A percentile compares a stretch with the other conserved stretches of the same genome.
Evolutionary conservation across 2,797 vertebrate species (phyloP).

Genomic region (Manis javanica): DNA sequence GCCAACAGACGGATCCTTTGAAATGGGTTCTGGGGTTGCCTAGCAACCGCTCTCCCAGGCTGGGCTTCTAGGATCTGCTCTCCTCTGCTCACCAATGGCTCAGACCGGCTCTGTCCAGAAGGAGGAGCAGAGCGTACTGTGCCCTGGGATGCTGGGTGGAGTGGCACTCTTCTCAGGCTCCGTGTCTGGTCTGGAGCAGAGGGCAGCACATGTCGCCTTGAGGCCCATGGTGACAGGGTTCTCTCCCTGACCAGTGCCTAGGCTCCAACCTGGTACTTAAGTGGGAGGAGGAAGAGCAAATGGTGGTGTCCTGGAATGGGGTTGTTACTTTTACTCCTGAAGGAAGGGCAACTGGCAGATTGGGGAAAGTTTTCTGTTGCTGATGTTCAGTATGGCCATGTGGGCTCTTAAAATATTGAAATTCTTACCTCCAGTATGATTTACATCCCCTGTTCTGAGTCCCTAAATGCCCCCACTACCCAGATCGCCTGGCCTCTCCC

Average conservation of each 20-base stretch:
- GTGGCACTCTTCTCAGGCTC: accelerated
- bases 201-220: not conserved
- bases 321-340: not conserved
- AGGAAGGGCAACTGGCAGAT: not conserved
- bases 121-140: not conserved
- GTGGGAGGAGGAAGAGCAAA: not conserved
- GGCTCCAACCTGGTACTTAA: not conserved
- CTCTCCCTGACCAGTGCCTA: not conserved
- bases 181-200: not conserved
- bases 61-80: conserved; percentile 45
- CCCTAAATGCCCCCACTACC: not conserved
- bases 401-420: not conserved
- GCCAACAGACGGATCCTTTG: conserved; percentile 65
- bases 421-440: not conserved
- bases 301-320: not conserved
- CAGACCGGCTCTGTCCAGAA: not conserved
- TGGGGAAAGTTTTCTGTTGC: not conserved
- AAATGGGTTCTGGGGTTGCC: conserved; percentile 61
- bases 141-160: not conserved
- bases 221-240: not conserved
- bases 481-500: not conserved
- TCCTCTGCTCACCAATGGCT: not conserved
- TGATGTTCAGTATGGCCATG: not conserved
- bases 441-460: not conserved
- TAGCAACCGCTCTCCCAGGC: conserved; percentile 58